Conservation (phyloP, 2,888 invertebrate species). For the Leucophenga maculata region DNA sequence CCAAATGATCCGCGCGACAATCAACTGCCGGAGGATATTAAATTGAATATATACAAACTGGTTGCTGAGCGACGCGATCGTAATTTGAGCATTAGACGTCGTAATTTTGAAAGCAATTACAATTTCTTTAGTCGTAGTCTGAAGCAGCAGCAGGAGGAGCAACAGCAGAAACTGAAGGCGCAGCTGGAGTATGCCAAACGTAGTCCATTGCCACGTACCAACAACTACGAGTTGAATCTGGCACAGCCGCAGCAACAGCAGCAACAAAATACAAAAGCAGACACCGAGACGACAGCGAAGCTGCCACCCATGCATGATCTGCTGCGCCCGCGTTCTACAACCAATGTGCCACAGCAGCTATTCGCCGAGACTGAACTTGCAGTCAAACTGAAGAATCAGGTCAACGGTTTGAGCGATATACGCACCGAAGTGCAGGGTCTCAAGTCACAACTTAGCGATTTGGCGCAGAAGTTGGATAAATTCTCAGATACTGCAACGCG, state of each 20-base stretch:
- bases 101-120: constrained; percentile 72
- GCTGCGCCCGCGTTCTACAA: constrained; percentile 66
- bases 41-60: constrained; percentile 81
- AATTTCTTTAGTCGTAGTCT: constrained; percentile 67
- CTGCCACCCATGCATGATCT: constrained; percentile 53
- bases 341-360: constrained; percentile 65
- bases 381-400: constrained; percentile 56
- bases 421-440: constrained; percentile 59
- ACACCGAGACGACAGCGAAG: not conserved
- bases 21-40: constrained; percentile 82
- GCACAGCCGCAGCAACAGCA: constrained; percentile 27
- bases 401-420: constrained; percentile 56
- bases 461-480: constrained; percentile 63
- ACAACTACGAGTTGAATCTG: constrained; percentile 16
- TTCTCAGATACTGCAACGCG: constrained; percentile 61
- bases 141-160: constrained; percentile 51
- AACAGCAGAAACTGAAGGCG: constrained; percentile 18
- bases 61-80: constrained; percentile 80
- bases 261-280: not conserved
- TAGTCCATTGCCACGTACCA: constrained; percentile 2
- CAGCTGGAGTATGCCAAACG: constrained; percentile 9
- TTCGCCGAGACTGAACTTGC: constrained; percentile 52
- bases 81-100: constrained; percentile 74
- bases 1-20: constrained; percentile 89
- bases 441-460: constrained; percentile 58